Conservation (phyloP, 2,113 vertebrate genomes). For the Scomber scombrus region DNA sequence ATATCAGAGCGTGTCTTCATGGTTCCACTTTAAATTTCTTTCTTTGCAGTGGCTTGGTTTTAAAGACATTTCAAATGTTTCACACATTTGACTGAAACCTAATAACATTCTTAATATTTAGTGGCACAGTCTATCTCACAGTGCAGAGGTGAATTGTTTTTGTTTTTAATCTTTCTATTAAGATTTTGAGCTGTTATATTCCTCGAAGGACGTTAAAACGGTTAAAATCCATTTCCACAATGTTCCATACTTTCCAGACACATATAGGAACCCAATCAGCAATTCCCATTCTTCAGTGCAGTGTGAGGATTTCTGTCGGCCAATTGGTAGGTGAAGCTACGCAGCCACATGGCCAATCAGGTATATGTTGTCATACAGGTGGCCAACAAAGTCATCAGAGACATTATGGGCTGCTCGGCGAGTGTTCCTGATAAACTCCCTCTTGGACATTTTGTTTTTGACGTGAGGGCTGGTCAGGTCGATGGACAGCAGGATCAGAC, state of each 20-base stretch:
- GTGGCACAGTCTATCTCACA: constrained; percentile 49
- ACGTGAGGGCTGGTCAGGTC: constrained; percentile 98
- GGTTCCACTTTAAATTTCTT: constrained; percentile 15
- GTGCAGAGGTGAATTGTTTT: constrained; percentile 35
- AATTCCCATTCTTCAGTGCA: constrained; percentile 57
- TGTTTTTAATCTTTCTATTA: constrained; percentile 1
- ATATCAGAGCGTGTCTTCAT: constrained; percentile 47
- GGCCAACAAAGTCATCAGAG: constrained; percentile 98
- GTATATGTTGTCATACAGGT: constrained; percentile 99
- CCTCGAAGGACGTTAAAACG: constrained; percentile 12
- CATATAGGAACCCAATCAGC: background rate
- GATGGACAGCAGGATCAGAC: constrained; percentile 97
- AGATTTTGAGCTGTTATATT: background rate
- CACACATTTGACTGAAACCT: constrained; percentile 28
- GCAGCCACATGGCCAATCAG: constrained; percentile 98
- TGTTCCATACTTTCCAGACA: constrained; percentile 16
- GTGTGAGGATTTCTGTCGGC: constrained; percentile 42
- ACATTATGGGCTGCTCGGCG: constrained; percentile 96
- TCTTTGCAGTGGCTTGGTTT: constrained; percentile 22
- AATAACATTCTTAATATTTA: constrained; percentile 34
- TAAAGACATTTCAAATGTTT: constrained; percentile 21
- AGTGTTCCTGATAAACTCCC: constrained; percentile 99
- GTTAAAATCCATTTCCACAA: constrained; percentile 26
- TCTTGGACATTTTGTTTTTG: constrained; percentile 99
- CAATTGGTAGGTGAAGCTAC: constrained; percentile 75